Conservation (phyloP, 1,140 invertebrate genomes). For the Tyrophagus putrescentiae region DNA sequence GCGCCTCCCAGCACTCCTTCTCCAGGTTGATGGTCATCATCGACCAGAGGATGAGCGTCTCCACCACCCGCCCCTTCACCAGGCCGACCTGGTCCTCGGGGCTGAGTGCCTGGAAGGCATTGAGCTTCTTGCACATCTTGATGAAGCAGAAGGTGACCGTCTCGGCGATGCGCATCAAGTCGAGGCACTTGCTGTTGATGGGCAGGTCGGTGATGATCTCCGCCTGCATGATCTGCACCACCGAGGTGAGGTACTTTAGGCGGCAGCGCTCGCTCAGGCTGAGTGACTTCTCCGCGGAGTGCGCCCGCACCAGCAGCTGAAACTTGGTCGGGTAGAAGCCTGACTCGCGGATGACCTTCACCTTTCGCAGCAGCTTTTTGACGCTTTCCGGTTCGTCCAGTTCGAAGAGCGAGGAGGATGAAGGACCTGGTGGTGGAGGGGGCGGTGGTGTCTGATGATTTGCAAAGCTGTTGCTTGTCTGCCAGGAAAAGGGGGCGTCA, state of each 20-base stretch:
- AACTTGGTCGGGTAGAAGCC: slow-evolving; percentile 12
- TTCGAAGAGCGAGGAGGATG: too few species aligned
- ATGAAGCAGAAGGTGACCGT: slow-evolving; percentile 73
- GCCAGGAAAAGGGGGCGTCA: too few species aligned
- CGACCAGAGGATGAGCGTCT: slow-evolving; percentile 79
- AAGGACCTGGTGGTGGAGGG: too few species aligned
- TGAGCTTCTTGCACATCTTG: slow-evolving; percentile 79
- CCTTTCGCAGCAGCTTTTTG: slow-evolving; percentile 5
- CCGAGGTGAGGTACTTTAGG: slow-evolving; percentile 17
- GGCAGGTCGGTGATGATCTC: slow-evolving; percentile 17
- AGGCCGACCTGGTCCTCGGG: slow-evolving; percentile 77
- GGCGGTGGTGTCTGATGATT: too few species aligned
- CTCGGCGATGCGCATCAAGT: slow-evolving; percentile 74
- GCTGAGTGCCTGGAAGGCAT: slow-evolving; percentile 71
- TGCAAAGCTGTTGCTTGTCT: too few species aligned
- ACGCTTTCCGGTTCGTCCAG: too few species aligned
- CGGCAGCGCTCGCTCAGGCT: not conserved
- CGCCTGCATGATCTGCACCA: slow-evolving; percentile 13
- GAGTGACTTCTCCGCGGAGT: not conserved
- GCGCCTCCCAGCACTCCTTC: slow-evolving; percentile 57
- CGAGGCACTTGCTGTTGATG: slow-evolving; percentile 40
- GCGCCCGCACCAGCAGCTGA: not conserved
- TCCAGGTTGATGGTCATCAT: slow-evolving; percentile 73
- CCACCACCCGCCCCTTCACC: slow-evolving; percentile 70
- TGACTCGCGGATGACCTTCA: slow-evolving; percentile 13